A percentile compares a stretch with the other conserved stretches of the same genome.
phyloP scores from a whole-genome alignment of 1,140 invertebrate species.

The Asbolus verrucosus region DNA sequence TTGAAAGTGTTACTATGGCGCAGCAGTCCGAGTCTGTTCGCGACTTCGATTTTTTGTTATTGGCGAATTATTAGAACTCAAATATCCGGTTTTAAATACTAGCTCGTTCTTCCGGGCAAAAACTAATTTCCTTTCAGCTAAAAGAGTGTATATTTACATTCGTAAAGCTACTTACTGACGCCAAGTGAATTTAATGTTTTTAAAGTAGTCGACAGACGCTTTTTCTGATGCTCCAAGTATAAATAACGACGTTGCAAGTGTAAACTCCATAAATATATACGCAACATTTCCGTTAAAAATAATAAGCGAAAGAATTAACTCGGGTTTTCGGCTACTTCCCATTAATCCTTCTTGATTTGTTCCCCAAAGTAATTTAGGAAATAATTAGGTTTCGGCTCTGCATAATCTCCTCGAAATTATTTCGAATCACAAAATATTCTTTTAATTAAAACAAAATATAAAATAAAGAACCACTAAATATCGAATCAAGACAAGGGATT shows the following conservation, averaged over 20 bases:
- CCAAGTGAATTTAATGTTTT: slow-evolving; percentile 43
- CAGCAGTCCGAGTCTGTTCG: too few relatives aligned
- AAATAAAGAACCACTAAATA: background rate
- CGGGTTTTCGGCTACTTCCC: background rate
- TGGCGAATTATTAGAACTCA: slow-evolving; percentile 6
- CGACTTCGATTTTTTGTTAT: too few relatives aligned
- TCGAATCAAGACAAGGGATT: slow-evolving; percentile 4
- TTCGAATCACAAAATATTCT: slow-evolving; percentile 12
- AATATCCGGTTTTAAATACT: slow-evolving; percentile 8
- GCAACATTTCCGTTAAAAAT: slow-evolving; percentile 8
- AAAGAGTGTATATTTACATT: slow-evolving; percentile 31
- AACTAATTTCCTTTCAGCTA: slow-evolving; percentile 28
- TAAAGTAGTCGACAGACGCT: slow-evolving; percentile 29
- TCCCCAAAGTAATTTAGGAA: background rate
- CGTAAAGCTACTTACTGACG: slow-evolving; percentile 25
- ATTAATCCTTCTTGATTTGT: background rate
- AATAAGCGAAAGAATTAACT: slow-evolving; percentile 5
- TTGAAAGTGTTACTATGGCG: background rate
- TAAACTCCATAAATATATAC: slow-evolving; percentile 27
- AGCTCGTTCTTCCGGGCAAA: background rate
- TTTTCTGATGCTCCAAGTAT: slow-evolving; percentile 14
- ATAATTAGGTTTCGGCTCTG: slow-evolving; percentile 3
- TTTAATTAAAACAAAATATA: slow-evolving; percentile 29
- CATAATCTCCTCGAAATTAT: slow-evolving; percentile 2
- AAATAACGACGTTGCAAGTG: slow-evolving; percentile 20